Conservation (phyloP, 2,888 invertebrate species). For the Melitaea athalia region DNA sequence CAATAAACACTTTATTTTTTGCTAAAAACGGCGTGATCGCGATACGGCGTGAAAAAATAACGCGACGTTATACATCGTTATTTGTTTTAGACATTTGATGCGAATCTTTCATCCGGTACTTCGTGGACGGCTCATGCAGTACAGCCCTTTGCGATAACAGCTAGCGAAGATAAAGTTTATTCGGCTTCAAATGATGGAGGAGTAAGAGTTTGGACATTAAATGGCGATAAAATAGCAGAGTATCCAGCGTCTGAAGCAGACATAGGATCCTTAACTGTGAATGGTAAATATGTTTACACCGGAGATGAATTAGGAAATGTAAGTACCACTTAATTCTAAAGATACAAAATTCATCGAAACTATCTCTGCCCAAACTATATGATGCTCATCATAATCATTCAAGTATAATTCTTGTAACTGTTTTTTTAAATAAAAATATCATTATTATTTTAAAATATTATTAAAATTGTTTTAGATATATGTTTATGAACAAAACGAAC, state of each 20-base stretch:
- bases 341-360: too few species aligned
- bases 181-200: constrained; percentile 85
- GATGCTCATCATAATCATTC: too few species aligned
- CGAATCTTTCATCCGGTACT: constrained; percentile 51
- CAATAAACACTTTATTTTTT: too few species aligned
- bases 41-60: too few species aligned
- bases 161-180: constrained; percentile 75
- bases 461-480: constrained; percentile 67
- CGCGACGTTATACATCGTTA: neutral
- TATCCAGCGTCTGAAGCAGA: constrained; percentile 68
- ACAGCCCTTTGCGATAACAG: constrained; percentile 83
- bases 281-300: constrained; percentile 76
- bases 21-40: too few species aligned
- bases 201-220: constrained; percentile 79
- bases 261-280: constrained; percentile 58
- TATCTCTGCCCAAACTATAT: neutral
- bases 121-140: constrained; percentile 83
- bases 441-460: neutral
- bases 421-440: too few species aligned
- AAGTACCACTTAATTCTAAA: constrained; percentile 44
- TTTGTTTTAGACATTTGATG: constrained; percentile 60
- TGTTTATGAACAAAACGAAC: constrained; percentile 77
- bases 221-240: constrained; percentile 63
- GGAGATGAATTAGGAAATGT: constrained; percentile 85
- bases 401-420: too few species aligned